Conservation (phyloP, 2,797 vertebrate species). For the Xiphophorus birchmanni region DNA sequence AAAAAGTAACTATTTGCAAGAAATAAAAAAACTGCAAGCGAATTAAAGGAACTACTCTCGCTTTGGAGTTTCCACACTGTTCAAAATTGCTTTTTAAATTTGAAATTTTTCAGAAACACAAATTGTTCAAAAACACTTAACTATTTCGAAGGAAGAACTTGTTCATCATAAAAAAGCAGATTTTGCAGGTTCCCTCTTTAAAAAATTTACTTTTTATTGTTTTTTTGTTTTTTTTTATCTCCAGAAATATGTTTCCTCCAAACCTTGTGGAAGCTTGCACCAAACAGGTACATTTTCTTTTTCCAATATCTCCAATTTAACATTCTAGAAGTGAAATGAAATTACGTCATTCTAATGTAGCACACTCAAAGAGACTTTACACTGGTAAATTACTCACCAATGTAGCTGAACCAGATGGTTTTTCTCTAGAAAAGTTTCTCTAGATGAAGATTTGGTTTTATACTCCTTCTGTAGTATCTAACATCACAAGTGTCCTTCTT, state of each 20-base stretch:
- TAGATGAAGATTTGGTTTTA: not conserved
- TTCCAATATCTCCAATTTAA: not conserved
- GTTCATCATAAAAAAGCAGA: not conserved
- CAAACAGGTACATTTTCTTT: constrained; percentile 87
- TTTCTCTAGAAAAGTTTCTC: not conserved
- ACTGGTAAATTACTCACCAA: not conserved
- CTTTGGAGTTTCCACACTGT: not conserved
- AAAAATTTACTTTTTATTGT: not conserved
- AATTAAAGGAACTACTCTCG: not conserved
- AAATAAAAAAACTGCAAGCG: not conserved
- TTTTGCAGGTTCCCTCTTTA: not conserved
- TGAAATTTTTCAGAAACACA: not conserved
- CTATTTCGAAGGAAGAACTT: not conserved
- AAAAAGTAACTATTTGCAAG: not conserved
- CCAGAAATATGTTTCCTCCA: constrained; percentile 98
- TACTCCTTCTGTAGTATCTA: too few relatives aligned
- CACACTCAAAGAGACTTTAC: too few relatives aligned
- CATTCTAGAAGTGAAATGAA: not conserved
- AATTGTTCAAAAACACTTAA: not conserved
- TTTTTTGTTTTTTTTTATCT: constrained; percentile 22
- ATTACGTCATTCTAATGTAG: too few relatives aligned
- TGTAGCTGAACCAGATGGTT: not conserved
- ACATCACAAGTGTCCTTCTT: not conserved
- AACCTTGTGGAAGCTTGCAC: constrained; percentile 98
- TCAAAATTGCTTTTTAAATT: constrained; percentile 1